phyloP scores from a whole-genome alignment of 2,888 invertebrate genomes.

The Priocnemis perturbator region DNA sequence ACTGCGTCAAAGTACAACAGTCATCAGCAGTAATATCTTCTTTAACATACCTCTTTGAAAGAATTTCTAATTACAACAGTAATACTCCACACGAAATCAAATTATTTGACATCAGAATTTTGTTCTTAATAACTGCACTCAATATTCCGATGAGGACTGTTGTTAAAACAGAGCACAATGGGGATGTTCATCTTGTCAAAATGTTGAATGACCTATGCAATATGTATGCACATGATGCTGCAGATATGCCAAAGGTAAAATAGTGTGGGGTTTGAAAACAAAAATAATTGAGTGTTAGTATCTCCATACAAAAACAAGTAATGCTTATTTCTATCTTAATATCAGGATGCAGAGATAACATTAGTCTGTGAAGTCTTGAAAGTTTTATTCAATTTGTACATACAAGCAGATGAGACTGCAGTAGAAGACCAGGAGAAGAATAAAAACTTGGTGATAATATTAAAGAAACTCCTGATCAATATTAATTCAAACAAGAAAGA shows the following conservation, averaged over 20 bases:
- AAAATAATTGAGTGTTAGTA: neutral
- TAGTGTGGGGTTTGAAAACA: neutral
- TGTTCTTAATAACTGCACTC: conserved; percentile 92
- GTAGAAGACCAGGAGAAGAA: conserved; percentile 85
- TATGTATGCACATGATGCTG: conserved; percentile 16
- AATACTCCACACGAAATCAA: conserved; percentile 83
- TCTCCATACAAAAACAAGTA: neutral
- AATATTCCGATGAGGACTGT: conserved; percentile 82
- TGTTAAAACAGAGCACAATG: conserved; percentile 83
- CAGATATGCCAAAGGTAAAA: conserved; percentile 1
- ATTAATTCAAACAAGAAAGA: conserved; percentile 79
- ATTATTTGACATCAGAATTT: conserved; percentile 90
- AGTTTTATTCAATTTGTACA: conserved; percentile 86
- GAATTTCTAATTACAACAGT: conserved; percentile 81
- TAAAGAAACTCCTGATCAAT: conserved; percentile 83
- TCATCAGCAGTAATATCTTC: conserved; percentile 66
- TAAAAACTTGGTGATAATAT: conserved; percentile 83
- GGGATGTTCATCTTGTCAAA: conserved; percentile 82
- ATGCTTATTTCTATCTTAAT: conserved; percentile 9
- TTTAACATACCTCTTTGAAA: conserved; percentile 80
- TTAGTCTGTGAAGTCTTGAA: conserved; percentile 86
- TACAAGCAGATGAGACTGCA: conserved; percentile 76
- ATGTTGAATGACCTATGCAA: conserved; percentile 80
- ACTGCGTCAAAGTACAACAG: conserved; percentile 81
- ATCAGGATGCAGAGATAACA: conserved; percentile 79